Evolutionary conservation across 2,797 vertebrate genomes (phyloP), one percentile per base, ranked within the genome.

Genomic region (Erpetoichthys calabaricus): DNA sequence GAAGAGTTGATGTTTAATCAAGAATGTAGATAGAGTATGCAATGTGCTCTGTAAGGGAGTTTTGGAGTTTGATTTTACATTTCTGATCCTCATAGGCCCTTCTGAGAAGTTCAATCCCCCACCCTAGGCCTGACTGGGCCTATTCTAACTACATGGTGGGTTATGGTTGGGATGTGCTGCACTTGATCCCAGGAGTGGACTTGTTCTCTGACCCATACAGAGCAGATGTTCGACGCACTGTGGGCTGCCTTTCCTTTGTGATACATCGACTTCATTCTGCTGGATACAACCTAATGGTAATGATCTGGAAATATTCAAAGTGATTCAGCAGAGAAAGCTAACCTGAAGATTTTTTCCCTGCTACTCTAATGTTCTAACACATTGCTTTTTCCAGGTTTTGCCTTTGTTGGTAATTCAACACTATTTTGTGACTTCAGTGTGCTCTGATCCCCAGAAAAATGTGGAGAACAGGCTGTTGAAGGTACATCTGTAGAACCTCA

Each of bases 381-480:
- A 25, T 25, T 25, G 25, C 25, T 25, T 25, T 25, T 62, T 79
- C 25, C 75, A 99, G 96, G 68, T 87, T 62, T 80, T 98, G 67
- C 95, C 96, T 42, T 53, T 92, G 9, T 70, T 95, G 58, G 74
- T 86, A 6, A 75, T 99, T 57, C 91, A 91, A 64, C 79, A 91
- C 6, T 84, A 98, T 70, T 70, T 92, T 70, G 87, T 89, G 59
- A 85, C 79, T 57, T 78, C 70, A 57, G 68, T 93, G 66, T 95
- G 92, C 71, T 86, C 81, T 70, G 86, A 96, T 58, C 9, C 85
- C 2, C 62, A 70, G 7, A 90, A 76, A 73, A 83, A 79, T 50
- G 65, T 88, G 60, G 82, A 86, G 71, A 88, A 81, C 72, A 89
- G 83, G 75, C 85, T 98, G 60, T 73, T 99, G 5, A 93, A 95